phyloP scores from a whole-genome alignment of 2,797 vertebrate species.

The Eurystomus glaucurus region DNA sequence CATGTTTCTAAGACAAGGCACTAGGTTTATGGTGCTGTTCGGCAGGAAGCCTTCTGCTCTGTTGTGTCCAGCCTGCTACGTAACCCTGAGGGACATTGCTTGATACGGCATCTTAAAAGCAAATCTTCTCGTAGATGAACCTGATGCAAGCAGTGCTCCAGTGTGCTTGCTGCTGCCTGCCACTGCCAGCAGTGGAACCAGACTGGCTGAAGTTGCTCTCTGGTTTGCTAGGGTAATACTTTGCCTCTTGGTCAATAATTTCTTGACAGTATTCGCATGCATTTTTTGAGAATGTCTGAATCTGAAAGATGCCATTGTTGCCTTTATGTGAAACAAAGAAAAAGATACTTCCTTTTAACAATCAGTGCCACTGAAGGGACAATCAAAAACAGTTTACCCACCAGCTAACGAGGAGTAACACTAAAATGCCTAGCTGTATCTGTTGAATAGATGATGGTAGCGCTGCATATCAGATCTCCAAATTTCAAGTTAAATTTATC shows the following conservation, averaged over 20 bases:
- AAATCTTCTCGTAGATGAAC: not conserved
- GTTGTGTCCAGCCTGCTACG: accelerated
- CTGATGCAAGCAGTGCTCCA: not conserved
- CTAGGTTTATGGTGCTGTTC: accelerated
- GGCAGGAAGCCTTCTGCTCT: not conserved
- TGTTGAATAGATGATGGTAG: not conserved
- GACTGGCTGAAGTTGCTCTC: not conserved
- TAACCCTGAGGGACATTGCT: not conserved
- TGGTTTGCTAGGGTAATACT: not conserved
- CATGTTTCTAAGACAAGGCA: not conserved
- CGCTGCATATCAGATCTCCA: not conserved
- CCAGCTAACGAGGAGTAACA: not conserved
- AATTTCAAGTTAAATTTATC: not conserved
- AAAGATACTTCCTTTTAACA: not conserved
- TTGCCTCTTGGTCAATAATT: not conserved
- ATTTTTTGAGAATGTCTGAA: not conserved
- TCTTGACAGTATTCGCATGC: not conserved
- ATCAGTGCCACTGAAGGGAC: not conserved
- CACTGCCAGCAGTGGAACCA: not conserved
- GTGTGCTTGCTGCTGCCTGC: not conserved
- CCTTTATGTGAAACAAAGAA: not conserved
- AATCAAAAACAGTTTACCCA: not conserved
- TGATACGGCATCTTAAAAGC: not conserved
- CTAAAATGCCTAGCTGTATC: not conserved
- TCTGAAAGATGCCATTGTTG: not conserved